phyloP scores from a whole-genome alignment of 37 sponge, comb jelly and placozoan genomes.

The Haliclona indistincta region DNA sequence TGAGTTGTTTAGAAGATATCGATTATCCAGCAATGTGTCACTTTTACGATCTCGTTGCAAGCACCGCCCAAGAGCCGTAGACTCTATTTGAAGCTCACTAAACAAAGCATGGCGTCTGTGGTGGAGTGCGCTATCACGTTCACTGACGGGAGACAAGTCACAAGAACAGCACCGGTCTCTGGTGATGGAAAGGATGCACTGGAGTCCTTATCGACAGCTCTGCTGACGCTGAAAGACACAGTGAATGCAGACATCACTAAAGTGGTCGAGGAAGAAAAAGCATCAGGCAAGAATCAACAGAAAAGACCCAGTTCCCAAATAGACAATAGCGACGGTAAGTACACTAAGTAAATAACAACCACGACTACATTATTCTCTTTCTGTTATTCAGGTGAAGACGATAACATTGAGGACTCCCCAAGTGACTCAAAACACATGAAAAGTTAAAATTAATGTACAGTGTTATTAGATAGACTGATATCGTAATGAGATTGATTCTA shows the following conservation, averaged over 20 bases:
- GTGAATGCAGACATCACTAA: conserved; percentile 52
- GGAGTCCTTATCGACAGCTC: conserved; percentile 14
- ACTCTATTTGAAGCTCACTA: neutral
- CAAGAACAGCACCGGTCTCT: conserved; percentile 5
- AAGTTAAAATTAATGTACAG: no score
- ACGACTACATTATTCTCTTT: no score
- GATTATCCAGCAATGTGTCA: conserved; percentile 22
- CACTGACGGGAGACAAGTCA: neutral
- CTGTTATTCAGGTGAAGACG: conserved; percentile 20
- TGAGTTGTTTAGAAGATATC: conserved; percentile 37
- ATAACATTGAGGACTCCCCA: conserved; percentile 8
- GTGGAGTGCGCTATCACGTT: conserved; percentile 24
- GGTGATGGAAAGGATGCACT: conserved; percentile 19
- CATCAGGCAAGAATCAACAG: no score
- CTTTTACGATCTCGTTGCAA: conserved; percentile 41
- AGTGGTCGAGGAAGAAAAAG: conserved; percentile 61
- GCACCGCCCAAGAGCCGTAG: conserved; percentile 29
- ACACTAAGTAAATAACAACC: no score
- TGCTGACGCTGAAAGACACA: conserved; percentile 21
- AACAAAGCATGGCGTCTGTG: neutral
- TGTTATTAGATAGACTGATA: no score
- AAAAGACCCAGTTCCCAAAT: no score
- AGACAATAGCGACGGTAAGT: no score
- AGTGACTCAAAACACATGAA: no score
- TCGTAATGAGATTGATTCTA: no score